phyloP scores from a whole-genome alignment of 2,113 vertebrate genomes.

The Tragelaphus imberbis region DNA sequence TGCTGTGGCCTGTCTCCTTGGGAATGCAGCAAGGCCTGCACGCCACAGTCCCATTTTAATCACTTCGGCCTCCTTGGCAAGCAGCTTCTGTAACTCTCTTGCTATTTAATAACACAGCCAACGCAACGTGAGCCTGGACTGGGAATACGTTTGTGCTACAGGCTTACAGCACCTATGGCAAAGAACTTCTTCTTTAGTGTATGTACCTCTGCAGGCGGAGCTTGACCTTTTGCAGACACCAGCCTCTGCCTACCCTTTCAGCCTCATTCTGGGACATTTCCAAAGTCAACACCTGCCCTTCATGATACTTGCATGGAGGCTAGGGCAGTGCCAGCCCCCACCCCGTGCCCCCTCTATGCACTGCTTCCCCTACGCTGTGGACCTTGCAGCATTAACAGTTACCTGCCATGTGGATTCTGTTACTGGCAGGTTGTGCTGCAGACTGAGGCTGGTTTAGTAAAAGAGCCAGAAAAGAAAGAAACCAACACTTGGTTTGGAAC shows the following conservation, averaged over 20 bases:
- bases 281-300: not conserved
- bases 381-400: rapidly evolving
- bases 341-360: not conserved
- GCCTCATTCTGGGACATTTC: not conserved
- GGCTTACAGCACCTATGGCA: not conserved
- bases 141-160: not conserved
- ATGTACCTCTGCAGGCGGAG: not conserved
- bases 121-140: rapidly evolving
- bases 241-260: not conserved
- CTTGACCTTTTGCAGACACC: not conserved
- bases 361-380: not conserved
- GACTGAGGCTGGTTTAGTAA: not conserved
- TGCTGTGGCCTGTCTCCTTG: rapidly evolving
- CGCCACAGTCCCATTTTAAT: not conserved
- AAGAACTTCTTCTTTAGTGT: not conserved
- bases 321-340: not conserved
- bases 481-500: not conserved
- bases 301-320: rapidly evolving
- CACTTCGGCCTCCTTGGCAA: not conserved
- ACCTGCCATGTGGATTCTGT: not conserved
- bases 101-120: not conserved
- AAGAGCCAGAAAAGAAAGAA: not conserved
- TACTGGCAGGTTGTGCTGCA: not conserved
- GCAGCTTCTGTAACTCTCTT: too few species aligned
- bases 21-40: not conserved